These are phyloP conservation scores for Cataglyphis livida DNA, from an alignment of 2,888 invertebrate genomes.

Conservation along the genomic window DNA sequence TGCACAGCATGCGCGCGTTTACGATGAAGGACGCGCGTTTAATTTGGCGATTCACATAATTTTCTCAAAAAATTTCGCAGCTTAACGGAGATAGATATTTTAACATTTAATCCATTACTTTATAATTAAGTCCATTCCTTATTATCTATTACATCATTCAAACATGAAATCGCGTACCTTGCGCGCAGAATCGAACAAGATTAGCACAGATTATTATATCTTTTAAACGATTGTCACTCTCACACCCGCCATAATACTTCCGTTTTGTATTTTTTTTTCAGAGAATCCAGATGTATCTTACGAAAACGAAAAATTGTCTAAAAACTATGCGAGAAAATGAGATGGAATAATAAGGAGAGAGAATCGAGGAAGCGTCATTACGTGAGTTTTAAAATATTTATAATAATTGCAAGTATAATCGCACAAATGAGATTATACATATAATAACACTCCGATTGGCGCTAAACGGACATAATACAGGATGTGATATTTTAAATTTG, in stretches of 20 bases:
- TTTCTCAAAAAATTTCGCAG: neutral
- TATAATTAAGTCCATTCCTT: neutral
- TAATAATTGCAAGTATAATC: neutral
- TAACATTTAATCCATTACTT: too few relatives aligned
- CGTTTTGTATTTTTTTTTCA: neutral
- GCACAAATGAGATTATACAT: neutral
- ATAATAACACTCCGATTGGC: neutral
- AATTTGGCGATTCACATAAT: neutral
- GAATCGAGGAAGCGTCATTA: neutral
- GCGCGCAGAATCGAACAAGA: neutral
- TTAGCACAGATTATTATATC: neutral
- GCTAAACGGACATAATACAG: neutral
- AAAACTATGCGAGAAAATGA: neutral
- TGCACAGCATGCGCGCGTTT: neutral
- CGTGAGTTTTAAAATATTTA: conserved; percentile 21
- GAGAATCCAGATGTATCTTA: conserved; percentile 9
- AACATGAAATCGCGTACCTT: neutral
- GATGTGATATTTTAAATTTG: neutral
- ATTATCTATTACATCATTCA: neutral
- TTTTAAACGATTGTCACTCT: neutral
- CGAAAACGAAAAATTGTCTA: neutral
- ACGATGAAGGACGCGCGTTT: neutral
- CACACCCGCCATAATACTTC: neutral
- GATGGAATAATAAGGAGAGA: neutral
- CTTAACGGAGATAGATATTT: neutral